Conservation (phyloP, 2,797 vertebrate genomes). For the Telmatherina bonti region DNA sequence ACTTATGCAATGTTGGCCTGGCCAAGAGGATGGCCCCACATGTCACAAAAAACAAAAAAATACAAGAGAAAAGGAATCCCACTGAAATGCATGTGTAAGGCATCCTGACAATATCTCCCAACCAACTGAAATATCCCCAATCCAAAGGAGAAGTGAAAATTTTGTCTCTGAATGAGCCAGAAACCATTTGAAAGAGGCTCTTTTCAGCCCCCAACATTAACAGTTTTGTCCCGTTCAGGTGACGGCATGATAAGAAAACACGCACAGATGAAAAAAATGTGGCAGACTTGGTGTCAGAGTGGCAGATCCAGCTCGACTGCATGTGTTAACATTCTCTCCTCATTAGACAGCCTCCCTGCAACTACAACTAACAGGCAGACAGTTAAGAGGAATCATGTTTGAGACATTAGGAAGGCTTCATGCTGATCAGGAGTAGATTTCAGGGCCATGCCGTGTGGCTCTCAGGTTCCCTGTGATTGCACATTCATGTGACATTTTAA, state of each 20-base stretch:
- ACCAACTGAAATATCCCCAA: too few species aligned
- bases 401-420: constrained; percentile 48
- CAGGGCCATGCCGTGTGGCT: constrained; percentile 9
- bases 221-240: background rate
- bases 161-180: too few species aligned
- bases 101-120: too few species aligned
- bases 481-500: constrained; percentile 78
- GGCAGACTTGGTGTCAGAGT: constrained; percentile 1
- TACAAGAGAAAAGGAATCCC: too few species aligned
- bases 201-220: too few species aligned
- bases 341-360: constrained; percentile 57
- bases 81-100: too few species aligned
- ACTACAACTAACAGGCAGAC: constrained; percentile 27
- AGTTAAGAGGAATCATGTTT: constrained; percentile 36
- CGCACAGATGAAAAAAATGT: background rate
- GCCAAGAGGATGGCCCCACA: too few species aligned
- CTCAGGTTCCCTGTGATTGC: constrained; percentile 63
- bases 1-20: too few species aligned
- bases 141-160: too few species aligned
- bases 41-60: too few species aligned
- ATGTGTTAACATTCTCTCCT: constrained; percentile 30
- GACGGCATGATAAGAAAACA: background rate
- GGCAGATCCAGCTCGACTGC: constrained; percentile 22
- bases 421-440: constrained; percentile 65
- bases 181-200: too few species aligned